These are phyloP conservation scores for Novumbra hubbsi DNA, from an alignment of 2,797 vertebrate genomes.

Conservation along the genomic window DNA sequence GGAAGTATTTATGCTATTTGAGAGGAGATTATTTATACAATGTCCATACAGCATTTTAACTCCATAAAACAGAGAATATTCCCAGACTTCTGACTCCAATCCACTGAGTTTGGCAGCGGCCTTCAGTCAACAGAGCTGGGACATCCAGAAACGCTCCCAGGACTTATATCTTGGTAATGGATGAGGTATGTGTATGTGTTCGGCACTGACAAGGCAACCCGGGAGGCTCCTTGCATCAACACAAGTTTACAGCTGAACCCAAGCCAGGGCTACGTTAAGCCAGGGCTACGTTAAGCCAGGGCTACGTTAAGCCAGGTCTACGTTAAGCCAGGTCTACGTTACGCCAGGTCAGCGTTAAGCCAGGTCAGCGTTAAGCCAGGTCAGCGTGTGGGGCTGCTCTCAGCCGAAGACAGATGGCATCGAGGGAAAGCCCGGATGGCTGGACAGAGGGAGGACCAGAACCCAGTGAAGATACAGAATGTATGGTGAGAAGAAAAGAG, in stretches of 20 bases:
- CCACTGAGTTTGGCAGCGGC: constrained; percentile 60
- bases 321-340: too few relatives aligned
- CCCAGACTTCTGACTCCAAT: constrained; percentile 61
- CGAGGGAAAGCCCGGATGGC: neutral
- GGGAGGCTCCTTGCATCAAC: constrained; percentile 27
- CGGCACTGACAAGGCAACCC: constrained; percentile 15
- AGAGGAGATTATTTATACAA: constrained; percentile 69
- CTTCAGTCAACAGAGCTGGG: constrained; percentile 31
- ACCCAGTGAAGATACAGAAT: neutral
- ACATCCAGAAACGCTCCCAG: constrained; percentile 36
- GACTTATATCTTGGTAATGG: constrained; percentile 38
- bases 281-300: neutral
- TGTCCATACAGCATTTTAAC: constrained; percentile 52
- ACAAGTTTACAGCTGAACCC: constrained; percentile 30
- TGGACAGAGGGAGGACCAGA: neutral
- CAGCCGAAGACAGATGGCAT: neutral
- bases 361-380: neutral
- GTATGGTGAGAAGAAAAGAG: neutral
- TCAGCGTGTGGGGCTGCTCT: neutral
- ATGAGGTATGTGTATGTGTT: neutral
- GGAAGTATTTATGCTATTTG: constrained; percentile 65
- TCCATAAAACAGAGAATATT: constrained; percentile 64
- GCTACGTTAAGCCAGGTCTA: neutral
- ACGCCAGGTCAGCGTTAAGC: too few relatives aligned
- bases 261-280: neutral